These are phyloP conservation scores for Phataginus tricuspis DNA, from an alignment of 2,797 vertebrate genomes.

Conservation along the genomic window DNA sequence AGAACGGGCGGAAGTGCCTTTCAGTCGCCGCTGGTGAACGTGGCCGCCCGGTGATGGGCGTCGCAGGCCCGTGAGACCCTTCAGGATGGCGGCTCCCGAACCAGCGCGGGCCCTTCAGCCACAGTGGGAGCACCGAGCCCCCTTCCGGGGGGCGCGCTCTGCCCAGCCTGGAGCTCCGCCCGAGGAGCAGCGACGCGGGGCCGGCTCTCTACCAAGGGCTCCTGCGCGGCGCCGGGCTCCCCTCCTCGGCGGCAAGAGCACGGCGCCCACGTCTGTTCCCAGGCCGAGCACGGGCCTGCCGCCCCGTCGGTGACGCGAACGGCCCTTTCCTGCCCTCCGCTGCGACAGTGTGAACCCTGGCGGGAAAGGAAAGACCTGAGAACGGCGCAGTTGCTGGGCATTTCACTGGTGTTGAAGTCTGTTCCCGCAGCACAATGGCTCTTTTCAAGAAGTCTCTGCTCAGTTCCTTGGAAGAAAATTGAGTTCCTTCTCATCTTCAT, in stretches of 20 bases:
- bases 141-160: background rate
- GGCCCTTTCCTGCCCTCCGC: too few species aligned
- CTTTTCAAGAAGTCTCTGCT: background rate
- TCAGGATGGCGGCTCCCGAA: fast-evolving
- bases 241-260: too few species aligned
- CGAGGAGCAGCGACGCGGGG: too few species aligned
- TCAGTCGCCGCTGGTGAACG: fast-evolving
- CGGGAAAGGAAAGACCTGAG: background rate
- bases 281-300: background rate
- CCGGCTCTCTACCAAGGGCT: too few species aligned
- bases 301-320: fast-evolving
- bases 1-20: background rate
- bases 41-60: too few species aligned
- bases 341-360: background rate
- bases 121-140: background rate
- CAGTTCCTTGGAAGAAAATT: background rate
- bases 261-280: background rate
- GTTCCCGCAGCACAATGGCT: background rate
- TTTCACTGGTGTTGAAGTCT: background rate
- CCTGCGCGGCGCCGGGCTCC: too few species aligned
- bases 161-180: too few species aligned
- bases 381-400: background rate
- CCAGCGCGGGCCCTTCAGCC: too few species aligned
- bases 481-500: background rate
- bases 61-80: fast-evolving